Evolutionary conservation across 2,888 invertebrate species (phyloP).

Genomic region (Scaptomyza flava): DNA sequence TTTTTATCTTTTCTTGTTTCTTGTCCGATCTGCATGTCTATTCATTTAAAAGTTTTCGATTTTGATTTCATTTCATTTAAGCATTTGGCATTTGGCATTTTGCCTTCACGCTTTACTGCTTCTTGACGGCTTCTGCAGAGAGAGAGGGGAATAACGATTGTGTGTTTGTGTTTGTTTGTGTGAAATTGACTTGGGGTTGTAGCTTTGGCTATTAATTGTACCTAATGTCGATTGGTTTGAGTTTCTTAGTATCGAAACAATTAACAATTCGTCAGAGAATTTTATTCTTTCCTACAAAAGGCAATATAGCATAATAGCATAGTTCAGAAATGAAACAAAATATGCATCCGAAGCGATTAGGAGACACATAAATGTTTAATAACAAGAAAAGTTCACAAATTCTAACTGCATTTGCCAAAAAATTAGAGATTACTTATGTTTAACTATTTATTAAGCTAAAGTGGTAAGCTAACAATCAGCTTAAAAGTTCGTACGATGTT

Average conservation of each 20-base stretch:
- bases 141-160: not conserved
- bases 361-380: too few species aligned
- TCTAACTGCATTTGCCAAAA: too few species aligned
- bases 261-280: conserved; percentile 22
- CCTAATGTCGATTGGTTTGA: conserved; percentile 38
- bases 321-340: too few species aligned
- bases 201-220: conserved; percentile 26
- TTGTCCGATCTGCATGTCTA: conserved; percentile 74
- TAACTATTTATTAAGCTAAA: too few species aligned
- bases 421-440: too few species aligned
- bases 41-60: conserved; percentile 66
- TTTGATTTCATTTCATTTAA: conserved; percentile 66
- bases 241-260: conserved; percentile 42
- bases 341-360: too few species aligned
- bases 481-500: too few species aligned
- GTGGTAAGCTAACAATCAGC: too few species aligned
- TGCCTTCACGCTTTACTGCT: conserved; percentile 64
- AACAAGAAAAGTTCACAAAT: too few species aligned
- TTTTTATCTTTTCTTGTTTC: conserved; percentile 48
- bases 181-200: conserved; percentile 11
- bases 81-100: conserved; percentile 69
- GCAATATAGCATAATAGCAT: not conserved
- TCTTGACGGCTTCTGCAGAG: conserved; percentile 32
- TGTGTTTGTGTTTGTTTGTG: not conserved
- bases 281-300: not conserved